Percentiles rank a stretch among this genome's conserved stretches.
Evolutionary conservation across 2,113 vertebrate species (phyloP).

Genomic region (Megaceryle maxima): DNA sequence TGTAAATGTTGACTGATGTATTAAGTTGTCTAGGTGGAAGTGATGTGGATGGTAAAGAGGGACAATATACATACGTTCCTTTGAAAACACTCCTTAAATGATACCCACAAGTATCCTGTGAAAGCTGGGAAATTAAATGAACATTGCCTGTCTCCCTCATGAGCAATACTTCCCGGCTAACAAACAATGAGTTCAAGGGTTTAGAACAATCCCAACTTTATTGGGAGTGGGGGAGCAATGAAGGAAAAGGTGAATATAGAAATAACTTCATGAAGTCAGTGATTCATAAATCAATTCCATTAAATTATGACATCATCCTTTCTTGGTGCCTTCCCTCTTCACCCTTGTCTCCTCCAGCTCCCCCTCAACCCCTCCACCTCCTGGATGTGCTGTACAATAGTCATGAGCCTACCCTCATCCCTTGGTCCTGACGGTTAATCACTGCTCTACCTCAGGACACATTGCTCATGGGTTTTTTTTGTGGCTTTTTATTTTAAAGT

Average conservation of each 20-base stretch:
- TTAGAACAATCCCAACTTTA: slow-evolving; percentile 33
- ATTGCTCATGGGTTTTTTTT: not conserved
- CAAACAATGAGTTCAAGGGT: slow-evolving; percentile 55
- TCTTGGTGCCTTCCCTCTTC: slow-evolving; percentile 21
- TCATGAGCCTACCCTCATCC: not conserved
- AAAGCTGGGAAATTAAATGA: slow-evolving; percentile 45
- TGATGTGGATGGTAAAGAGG: not conserved
- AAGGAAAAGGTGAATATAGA: slow-evolving; percentile 30
- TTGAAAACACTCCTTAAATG: slow-evolving; percentile 43
- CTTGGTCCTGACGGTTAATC: slow-evolving; percentile 11
- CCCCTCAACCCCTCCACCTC: not conserved
- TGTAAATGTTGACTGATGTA: slow-evolving; percentile 41
- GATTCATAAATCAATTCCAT: slow-evolving; percentile 51
- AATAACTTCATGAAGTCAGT: slow-evolving; percentile 39
- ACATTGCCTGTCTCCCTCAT: slow-evolving; percentile 40
- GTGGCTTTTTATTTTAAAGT: not conserved
- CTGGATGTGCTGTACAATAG: slow-evolving; percentile 5
- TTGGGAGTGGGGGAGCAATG: not conserved
- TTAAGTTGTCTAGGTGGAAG: slow-evolving; percentile 13
- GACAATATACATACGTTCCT: not conserved
- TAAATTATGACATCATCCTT: slow-evolving; percentile 40
- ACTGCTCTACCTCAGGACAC: not conserved
- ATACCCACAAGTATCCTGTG: slow-evolving; percentile 5
- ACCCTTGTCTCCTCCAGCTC: not conserved
- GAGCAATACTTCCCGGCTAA: slow-evolving; percentile 55